A percentile compares a stretch with the other conserved stretches of the same genome.
phyloP scores from a whole-genome alignment of 2,797 vertebrate species.

The Eulemur coronatus region DNA sequence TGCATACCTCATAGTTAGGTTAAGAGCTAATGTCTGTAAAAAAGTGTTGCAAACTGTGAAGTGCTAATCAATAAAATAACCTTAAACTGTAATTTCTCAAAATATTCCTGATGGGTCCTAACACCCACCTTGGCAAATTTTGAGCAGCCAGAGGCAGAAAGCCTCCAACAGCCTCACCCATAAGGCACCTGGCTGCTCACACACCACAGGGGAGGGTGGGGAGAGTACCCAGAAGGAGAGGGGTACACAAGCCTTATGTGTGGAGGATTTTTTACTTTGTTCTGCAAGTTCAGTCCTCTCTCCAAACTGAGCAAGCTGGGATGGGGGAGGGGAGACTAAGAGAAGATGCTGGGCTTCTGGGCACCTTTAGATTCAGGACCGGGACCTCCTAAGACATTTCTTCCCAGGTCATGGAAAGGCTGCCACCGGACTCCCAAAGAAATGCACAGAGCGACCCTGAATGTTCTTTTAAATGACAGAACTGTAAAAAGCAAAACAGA shows the following conservation, averaged over 20 bases:
- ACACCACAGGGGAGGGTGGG: too few species aligned
- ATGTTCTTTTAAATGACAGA: constrained; percentile 41
- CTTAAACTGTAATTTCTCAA: background rate
- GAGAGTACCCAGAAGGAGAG: background rate
- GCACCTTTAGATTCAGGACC: background rate
- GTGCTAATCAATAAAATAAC: constrained; percentile 1
- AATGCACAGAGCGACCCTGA: background rate
- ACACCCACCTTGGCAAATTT: background rate
- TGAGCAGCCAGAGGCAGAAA: background rate
- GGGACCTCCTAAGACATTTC: background rate
- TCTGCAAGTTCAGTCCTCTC: background rate
- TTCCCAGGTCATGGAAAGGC: background rate
- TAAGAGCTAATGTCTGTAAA: background rate
- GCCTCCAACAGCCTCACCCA: background rate
- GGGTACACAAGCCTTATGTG: background rate
- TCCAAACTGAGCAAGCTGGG: background rate
- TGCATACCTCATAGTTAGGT: background rate
- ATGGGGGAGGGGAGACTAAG: background rate
- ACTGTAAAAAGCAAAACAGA: background rate
- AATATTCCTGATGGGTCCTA: background rate
- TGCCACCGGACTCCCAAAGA: background rate
- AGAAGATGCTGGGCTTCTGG: background rate
- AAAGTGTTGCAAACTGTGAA: background rate
- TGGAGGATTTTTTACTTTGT: background rate
- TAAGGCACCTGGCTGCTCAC: background rate